Evolutionary conservation across 2,113 vertebrate species (phyloP).

Genomic region (Corynorhinus townsendii): DNA sequence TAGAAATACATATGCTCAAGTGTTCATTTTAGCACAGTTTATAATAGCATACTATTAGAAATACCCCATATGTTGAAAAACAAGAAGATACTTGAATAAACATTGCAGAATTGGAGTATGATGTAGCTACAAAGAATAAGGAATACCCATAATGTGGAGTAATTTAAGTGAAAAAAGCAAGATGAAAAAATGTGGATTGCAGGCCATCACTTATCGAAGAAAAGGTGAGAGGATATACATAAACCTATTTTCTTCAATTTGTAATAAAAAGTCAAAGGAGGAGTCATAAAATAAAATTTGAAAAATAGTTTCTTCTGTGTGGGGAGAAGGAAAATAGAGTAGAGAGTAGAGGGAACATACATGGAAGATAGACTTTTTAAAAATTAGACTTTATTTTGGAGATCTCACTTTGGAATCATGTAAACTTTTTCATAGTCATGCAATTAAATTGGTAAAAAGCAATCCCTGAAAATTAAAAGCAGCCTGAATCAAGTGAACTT

Average conservation of each 20-base stretch:
- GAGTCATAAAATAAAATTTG: background rate
- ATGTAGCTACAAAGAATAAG: background rate
- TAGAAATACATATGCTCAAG: background rate
- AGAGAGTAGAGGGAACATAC: background rate
- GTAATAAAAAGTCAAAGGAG: background rate
- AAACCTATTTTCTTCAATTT: background rate
- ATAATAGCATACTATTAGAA: background rate
- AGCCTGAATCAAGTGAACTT: conserved; percentile 13
- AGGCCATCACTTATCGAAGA: background rate
- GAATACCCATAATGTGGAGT: background rate
- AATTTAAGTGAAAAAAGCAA: background rate
- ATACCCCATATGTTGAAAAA: background rate
- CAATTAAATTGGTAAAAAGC: conserved; percentile 21
- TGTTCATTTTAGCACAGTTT: background rate
- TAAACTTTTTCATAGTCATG: background rate
- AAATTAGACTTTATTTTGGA: conserved; percentile 8
- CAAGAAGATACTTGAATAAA: conserved; percentile 13
- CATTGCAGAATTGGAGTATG: background rate
- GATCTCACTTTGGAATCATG: background rate
- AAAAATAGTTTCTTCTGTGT: background rate
- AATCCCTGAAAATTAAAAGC: background rate
- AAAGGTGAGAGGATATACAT: background rate
- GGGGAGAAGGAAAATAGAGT: background rate
- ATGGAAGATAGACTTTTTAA: background rate
- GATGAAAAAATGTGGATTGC: background rate